phyloP scores from a whole-genome alignment of 2,888 invertebrate genomes.

The Pristionchus arcanus region DNA sequence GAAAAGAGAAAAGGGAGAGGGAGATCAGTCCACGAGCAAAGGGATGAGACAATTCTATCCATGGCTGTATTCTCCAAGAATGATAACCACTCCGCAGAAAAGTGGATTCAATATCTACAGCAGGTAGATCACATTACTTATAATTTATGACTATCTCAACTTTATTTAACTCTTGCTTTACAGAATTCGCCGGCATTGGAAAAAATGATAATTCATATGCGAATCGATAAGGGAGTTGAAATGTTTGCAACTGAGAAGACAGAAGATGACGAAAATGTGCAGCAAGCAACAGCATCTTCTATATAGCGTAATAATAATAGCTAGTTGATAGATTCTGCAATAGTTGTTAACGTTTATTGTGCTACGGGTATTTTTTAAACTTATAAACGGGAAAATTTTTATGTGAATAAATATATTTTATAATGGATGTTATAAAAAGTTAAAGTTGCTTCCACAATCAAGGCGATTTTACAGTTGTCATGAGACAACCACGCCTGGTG shows the following conservation, averaged over 20 bases:
- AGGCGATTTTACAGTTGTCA: no score
- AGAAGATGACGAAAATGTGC: background rate
- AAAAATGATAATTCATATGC: constrained; percentile 15
- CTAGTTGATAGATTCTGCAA: background rate
- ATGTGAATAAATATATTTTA: background rate
- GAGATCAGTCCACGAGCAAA: constrained; percentile 73
- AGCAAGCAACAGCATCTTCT: constrained; percentile 15
- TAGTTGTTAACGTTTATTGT: background rate
- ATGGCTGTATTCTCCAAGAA: constrained; percentile 63
- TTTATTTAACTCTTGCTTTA: background rate
- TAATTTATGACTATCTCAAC: no score
- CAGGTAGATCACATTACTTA: constrained; percentile 34
- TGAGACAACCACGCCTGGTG: no score
- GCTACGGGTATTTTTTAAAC: background rate
- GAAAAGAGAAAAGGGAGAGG: constrained; percentile 56
- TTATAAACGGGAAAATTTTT: background rate
- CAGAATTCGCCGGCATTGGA: constrained; percentile 19
- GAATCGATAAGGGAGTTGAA: constrained; percentile 44
- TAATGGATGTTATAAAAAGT: no score
- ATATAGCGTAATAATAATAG: background rate
- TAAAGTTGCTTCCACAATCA: no score
- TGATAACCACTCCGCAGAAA: constrained; percentile 61
- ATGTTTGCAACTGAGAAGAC: constrained; percentile 34
- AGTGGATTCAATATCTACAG: constrained; percentile 68
- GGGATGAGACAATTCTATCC: constrained; percentile 72